Percentiles rank a stretch among this genome's conserved stretches.
Conservation (phyloP, 2,797 vertebrate species). For the Catamblyrhynchus diadema region DNA sequence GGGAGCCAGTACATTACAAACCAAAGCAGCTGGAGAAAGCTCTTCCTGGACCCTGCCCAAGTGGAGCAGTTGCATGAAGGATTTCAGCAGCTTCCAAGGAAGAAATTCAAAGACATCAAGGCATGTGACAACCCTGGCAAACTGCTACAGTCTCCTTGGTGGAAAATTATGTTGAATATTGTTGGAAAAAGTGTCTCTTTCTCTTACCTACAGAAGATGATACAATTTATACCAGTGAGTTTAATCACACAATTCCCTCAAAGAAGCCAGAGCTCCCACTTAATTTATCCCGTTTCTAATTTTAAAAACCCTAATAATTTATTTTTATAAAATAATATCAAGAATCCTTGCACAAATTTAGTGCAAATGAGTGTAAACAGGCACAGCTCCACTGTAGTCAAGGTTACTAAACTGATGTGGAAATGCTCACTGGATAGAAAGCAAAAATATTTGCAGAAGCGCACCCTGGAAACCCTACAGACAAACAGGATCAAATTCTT, state of each 20-base stretch:
- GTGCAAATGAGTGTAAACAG: neutral
- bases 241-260: neutral
- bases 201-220: slow-evolving; percentile 18
- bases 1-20: slow-evolving; percentile 72
- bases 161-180: slow-evolving; percentile 55
- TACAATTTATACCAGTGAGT: neutral
- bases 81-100: slow-evolving; percentile 67
- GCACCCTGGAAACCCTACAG: neutral
- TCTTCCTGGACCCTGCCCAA: slow-evolving; percentile 75
- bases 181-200: slow-evolving; percentile 3
- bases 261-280: neutral
- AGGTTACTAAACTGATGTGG: neutral
- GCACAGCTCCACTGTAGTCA: neutral
- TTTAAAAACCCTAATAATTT: accelerated
- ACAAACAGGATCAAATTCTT: neutral
- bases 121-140: slow-evolving; percentile 63
- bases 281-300: neutral
- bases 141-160: slow-evolving; percentile 39
- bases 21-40: slow-evolving; percentile 76
- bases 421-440: neutral
- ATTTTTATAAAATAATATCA: neutral
- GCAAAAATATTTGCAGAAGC: neutral
- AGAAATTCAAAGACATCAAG: slow-evolving; percentile 69
- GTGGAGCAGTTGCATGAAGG: slow-evolving; percentile 71
- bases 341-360: neutral